Base-by-base conservation (phyloP, 2,888 invertebrate species). In the Drosophila picticornis region DNA sequence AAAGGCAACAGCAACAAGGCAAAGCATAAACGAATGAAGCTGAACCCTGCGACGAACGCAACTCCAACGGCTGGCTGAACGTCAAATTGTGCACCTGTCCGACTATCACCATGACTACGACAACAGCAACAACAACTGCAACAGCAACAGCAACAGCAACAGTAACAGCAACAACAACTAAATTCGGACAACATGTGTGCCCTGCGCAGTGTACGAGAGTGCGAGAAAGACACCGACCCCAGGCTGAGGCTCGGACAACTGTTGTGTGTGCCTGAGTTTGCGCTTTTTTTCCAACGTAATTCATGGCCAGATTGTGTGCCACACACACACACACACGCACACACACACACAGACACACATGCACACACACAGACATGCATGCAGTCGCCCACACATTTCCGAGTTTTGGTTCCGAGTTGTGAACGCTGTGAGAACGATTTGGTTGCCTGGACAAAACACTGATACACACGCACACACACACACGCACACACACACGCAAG, bases 51-150 rank as follows among this genome's bases (percentile, higher is more conserved):
- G 25, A 57, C 36, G 65, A 64, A 62, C 61, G 66, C 74, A 86
- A 88, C 89, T 84, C 79, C 66, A 84, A 77, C 83, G 84, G 70
- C 88, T 88, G 84, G 57, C 77, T 72, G 78, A 78, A 81, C 81
- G 77, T 90, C 83, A 88, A 88, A 75, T 90, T 89, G 81, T 91
- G 91, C 91, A 91, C 91, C 91, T 91, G 91, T 91, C 84, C 91
- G 77, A 82, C 91, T 80, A 90, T 92, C 83, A 78, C 90, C 91
- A 91, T 91, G 91, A 83, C 91, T 84, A 91, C 90, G 72, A 67
- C 64, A 63, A 69, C 74, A 72, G 64, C 55, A 85, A 48, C 64
- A 62, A 34, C 53, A 67, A 16, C 52, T 73, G 22, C 64, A 71
- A 27, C 67, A 68, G 29, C 52, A 55, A 16, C 13, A 4, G 7